Base-by-base conservation (phyloP, 2,888 invertebrate species). In the Mesoligia furuncula region DNA sequence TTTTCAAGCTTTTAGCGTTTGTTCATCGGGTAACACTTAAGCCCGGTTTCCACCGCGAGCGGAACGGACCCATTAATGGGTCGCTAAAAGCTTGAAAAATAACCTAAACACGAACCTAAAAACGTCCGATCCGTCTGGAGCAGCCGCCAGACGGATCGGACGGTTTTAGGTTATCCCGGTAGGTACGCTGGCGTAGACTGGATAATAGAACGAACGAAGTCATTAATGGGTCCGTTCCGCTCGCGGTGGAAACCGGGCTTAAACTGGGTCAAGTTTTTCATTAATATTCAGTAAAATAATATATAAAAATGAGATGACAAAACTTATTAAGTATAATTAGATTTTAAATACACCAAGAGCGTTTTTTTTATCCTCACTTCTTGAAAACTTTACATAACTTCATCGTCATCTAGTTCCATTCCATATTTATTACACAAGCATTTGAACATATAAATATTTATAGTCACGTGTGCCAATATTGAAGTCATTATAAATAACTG, bases 1-100 rank as follows among this genome's bases (percentile, higher is more conserved):
- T 79, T 24, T 82, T 79, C 48, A 79, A 81, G 59, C 48, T 72
- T 70, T 75, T 74, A 45, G 6, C 13, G 11, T 65, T 75, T 74
- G 42, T 9, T 45, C 67, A 31, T 68, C 57, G 62, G 57, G 42
- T 54, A 51, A 57, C n/a, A 15, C 17, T n/a, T n/a, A n/a, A n/a
- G n/a, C n/a, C n/a, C n/a, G n/a, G n/a, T n/a, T n/a, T n/a, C n/a
- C n/a, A n/a, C n/a, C n/a, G n/a, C n/a, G n/a, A n/a, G n/a, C n/a
- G n/a, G n/a, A n/a, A n/a, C n/a, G n/a, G n/a, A n/a, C n/a, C n/a
- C n/a, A n/a, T n/a, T n/a, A n/a, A n/a, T n/a, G n/a, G n/a, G n/a
- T n/a, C n/a, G n/a, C n/a, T n/a, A n/a, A n/a, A n/a, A n/a, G n/a
- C n/a, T n/a, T n/a, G n/a, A n/a, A n/a, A n/a, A n/a, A n/a, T n/a